A percentile compares a stretch with the other conserved stretches of the same genome.
Conservation (phyloP, 2,888 invertebrate species). For the Lithodes maja region DNA sequence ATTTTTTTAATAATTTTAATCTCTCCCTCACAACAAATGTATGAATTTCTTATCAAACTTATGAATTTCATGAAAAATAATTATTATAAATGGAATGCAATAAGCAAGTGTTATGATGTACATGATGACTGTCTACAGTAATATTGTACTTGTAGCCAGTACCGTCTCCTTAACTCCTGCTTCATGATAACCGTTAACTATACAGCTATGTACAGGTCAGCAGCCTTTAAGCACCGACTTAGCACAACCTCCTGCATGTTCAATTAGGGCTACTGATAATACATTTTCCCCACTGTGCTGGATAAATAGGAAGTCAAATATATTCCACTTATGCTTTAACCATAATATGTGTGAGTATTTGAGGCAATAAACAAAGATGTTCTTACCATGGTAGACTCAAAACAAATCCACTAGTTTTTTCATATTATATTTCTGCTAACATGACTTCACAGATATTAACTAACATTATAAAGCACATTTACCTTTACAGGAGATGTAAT, state of each 20-base stretch:
- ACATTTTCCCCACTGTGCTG: conserved; percentile 10
- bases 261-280: conserved; percentile 38
- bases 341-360: conserved; percentile 50
- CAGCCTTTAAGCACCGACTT: conserved; percentile 55
- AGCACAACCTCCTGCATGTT: conserved; percentile 59
- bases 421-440: conserved; percentile 30
- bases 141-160: conserved; percentile 21
- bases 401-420: conserved; percentile 33
- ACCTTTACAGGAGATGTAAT: conserved; percentile 17
- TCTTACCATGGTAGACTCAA: conserved; percentile 10
- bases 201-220: conserved; percentile 60
- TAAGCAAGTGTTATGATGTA: conserved; percentile 54
- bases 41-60: conserved; percentile 32
- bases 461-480: conserved; percentile 20
- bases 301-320: conserved; percentile 30
- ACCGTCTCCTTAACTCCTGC: conserved; percentile 32
- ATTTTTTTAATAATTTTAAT: conserved; percentile 9
- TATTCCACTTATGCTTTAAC: conserved; percentile 35
- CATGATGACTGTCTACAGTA: conserved; percentile 24
- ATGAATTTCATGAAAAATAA: conserved; percentile 36
- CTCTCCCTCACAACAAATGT: conserved; percentile 32
- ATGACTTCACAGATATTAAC: conserved; percentile 4
- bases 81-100: conserved; percentile 51
- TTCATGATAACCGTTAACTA: conserved; percentile 50
- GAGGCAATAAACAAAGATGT: conserved; percentile 42